Base-by-base conservation (phyloP, 2,113 vertebrate genomes). In the Puntigrus tetrazona region DNA sequence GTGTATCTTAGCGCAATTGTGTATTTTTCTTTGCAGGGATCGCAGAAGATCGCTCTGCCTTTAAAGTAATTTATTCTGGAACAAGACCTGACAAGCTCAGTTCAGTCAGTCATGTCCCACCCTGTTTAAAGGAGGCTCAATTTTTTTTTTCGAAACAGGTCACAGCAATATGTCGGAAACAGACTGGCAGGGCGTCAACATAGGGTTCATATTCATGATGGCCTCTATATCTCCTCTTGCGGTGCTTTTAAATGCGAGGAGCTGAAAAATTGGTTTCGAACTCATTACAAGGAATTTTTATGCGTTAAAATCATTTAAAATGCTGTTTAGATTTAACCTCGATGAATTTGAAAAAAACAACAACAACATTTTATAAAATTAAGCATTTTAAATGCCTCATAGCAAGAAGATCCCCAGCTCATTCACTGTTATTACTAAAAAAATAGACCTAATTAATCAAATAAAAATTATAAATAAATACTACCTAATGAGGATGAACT, bases 51-150 rank as follows among this genome's bases (percentile, higher is more conserved):
- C 36, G 75, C 38, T 69, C 34, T 4, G 6, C 52, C 34, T 76
- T 79, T 38, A n/a, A 61, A 63, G 69, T 41, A 4, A 34, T 69
- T 65, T 52, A 81, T 59, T 89, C 29, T 11, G 14, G 72, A 88
- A 88, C 92, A 92, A 92, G 92, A 91, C 85, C 87, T 14, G 18
- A 91, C 91, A 91, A 52, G 91, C 34, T 43, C 88, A 72, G 41
- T 22, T 75, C 63, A 72, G 61, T 59, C 43, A 73, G 76, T 80
- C 79, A 87, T 27, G 74, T 80, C 31, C 0, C 7, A 70, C 72
- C 73, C 31, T 38, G 20, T 43, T n/a, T 74, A 75, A n/a, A 55
- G 10, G 61, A 59, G 22, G 45, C 52, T 76, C 57, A 47, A 79
- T 47, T 36, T 34, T 27, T 38, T n/a, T 61, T 87, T 76, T 82